Base-by-base conservation (phyloP, 2,797 vertebrate species). In the Gobionotothen gibberifrons region DNA sequence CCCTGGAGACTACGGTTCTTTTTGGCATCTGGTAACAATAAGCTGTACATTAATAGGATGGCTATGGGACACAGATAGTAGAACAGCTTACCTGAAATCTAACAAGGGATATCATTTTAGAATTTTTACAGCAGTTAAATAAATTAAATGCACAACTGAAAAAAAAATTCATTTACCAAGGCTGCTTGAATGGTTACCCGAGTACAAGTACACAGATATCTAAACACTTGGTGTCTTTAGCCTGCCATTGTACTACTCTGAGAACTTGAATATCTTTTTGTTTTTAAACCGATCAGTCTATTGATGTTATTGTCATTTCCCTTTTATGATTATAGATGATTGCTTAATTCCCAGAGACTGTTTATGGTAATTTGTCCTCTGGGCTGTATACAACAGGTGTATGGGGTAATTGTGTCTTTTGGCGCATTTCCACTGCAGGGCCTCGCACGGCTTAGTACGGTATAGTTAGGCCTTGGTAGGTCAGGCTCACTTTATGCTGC, bases 1-100 rank as follows among this genome's bases (percentile, higher is more conserved):
- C 42, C 40, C 11, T 40, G 47, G 57, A 88, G 71, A 76, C 32
- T n/a, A 62, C 58, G 52, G 54, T 70, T 47, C 60, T 72, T 58
- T 61, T 4, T 68, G 7, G 2, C 5, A 1, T 44, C 10, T 46
- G n/a, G 6, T 60, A 49, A 56, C 52, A 40, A 47, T 16, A 59
- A 76, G 32, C 3, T 36, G 21, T 40, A 16, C 15, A 52, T 43
- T 19, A 21, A 54, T n/a, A 32, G 6, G 3, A 44, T 43, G 32
- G 32, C 32, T 36, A 9, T 36, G 32, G 9, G 26, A 9, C 15
- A 49, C 21, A 47, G 47, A 56, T 44, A 11, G 3, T 22, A 29
- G 2, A 60, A 49, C 39, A 72, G 9, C 19, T 48, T 43, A 26
- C 32, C 36, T 72, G 29, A 51, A 79, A 36, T 48, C 22, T 26